Evolutionary conservation across 2,113 vertebrate genomes (phyloP).

Genomic region (Archilochus colubris): DNA sequence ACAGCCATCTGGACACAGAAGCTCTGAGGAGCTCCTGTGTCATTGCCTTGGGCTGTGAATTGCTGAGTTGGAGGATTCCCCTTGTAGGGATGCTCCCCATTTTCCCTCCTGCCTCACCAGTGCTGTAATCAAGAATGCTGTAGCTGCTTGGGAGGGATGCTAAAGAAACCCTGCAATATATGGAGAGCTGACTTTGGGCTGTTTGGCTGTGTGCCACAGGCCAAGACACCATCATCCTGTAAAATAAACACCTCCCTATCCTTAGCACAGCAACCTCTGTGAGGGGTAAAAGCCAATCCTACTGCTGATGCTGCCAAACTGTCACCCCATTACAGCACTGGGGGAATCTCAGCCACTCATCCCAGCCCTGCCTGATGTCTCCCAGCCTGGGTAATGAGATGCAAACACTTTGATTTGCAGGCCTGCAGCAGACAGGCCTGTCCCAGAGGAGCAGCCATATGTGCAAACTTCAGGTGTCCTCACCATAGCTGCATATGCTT

Average conservation of each 20-base stretch:
- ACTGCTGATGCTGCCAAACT: conserved; percentile 49
- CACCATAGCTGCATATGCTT: background rate
- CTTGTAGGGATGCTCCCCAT: background rate
- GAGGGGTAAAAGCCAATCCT: background rate
- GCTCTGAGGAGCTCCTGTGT: background rate
- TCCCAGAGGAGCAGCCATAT: conserved; percentile 30
- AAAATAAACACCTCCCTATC: conserved; percentile 13
- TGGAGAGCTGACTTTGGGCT: conserved; percentile 35
- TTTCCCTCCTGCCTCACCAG: background rate
- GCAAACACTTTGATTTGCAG: conserved; percentile 13
- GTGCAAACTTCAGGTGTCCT: conserved; percentile 58
- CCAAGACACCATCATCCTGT: background rate
- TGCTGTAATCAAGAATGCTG: background rate
- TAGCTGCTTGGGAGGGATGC: background rate
- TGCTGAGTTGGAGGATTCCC: background rate
- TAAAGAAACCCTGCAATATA: background rate
- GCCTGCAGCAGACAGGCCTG: background rate
- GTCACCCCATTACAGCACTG: background rate
- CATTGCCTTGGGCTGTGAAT: background rate
- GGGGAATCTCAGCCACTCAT: conserved; percentile 19
- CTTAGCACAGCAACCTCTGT: conserved; percentile 35
- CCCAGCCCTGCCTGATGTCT: background rate
- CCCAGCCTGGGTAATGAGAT: conserved; percentile 24
- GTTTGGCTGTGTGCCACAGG: conserved; percentile 38
- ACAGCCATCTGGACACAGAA: background rate